Base-by-base conservation (phyloP, 2,888 invertebrate genomes). In the Desoria tigrina region DNA sequence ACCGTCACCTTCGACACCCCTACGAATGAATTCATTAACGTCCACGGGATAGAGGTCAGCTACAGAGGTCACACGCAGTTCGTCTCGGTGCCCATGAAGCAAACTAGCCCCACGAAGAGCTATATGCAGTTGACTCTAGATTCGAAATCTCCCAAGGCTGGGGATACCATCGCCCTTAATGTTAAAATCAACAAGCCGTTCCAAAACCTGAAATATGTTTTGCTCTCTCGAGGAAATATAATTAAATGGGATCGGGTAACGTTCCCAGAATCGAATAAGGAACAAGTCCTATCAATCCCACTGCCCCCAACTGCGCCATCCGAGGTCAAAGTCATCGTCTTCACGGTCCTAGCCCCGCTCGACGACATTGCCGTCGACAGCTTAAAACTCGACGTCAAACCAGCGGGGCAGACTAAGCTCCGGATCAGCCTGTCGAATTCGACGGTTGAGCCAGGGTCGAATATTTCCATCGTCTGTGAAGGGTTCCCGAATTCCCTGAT, bases 401-500 rank as follows among this genome's bases (percentile, higher is more conserved):
- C 23, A 2, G 18, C 2, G 11, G 42, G 3, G 11, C 88, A 88
- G 78, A 94, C 94, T 78, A 86, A 87, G 79, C 90, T 92, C 80
- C 81, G 83, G 79, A 61, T 66, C 7, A 50, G 9, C 16, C 81
- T 88, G 0, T 84, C 84, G 3, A 82, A 84, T 0, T 80, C 83
- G 1, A 39, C 87, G 78, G 86, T 87, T 0, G 86, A 87, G 63
- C 94, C 94, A 0, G 90, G 90, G 58, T 85, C 87, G 24, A 84
- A 87, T 63, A 86, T 94, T 0, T 88, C 90, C 72, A 81, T 97
- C 6, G 84, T 86, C 2, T 86, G 95, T 16, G 83, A 85, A 26
- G 89, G 95, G 0, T 90, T 89, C 78, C 87, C 92, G 0, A 88
- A 92, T 74, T 92, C 95, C 0, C 88, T 88, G 76, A 88, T 94